Evolutionary conservation across 1,140 invertebrate species (phyloP).

Genomic region (Dufourea novaeangliae): DNA sequence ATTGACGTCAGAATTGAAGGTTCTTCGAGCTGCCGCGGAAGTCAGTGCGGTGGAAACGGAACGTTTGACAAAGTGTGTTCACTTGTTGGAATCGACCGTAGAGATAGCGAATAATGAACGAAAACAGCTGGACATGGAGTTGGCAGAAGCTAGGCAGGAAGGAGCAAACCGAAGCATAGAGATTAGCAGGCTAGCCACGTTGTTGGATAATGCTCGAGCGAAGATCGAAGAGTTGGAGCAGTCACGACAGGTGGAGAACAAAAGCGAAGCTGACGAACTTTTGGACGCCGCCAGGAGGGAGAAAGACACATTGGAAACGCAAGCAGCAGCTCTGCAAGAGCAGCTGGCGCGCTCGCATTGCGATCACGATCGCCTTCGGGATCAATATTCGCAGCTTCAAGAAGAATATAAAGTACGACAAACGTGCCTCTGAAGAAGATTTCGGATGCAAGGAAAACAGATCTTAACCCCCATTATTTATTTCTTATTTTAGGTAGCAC

Average conservation of each 20-base stretch:
- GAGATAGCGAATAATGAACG: constrained; percentile 88
- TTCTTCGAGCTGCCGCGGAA: constrained; percentile 79
- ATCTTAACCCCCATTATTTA: no score
- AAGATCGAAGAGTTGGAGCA: constrained; percentile 82
- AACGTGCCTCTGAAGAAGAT: neutral
- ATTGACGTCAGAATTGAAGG: constrained; percentile 85
- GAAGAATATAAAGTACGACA: constrained; percentile 88
- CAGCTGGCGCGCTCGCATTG: constrained; percentile 89
- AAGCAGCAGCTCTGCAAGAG: constrained; percentile 88
- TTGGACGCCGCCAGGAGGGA: constrained; percentile 87
- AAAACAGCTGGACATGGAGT: constrained; percentile 87
- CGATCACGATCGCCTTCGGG: constrained; percentile 88
- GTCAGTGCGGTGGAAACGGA: constrained; percentile 84
- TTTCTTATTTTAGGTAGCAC: constrained; percentile 83
- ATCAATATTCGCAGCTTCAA: constrained; percentile 87
- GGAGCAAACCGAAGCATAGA: constrained; percentile 85
- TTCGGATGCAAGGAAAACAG: neutral
- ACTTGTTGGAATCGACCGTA: constrained; percentile 86
- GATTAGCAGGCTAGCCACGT: constrained; percentile 87
- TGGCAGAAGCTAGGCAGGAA: constrained; percentile 85
- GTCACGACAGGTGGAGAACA: constrained; percentile 75
- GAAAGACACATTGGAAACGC: constrained; percentile 86
- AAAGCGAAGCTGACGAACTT: constrained; percentile 84
- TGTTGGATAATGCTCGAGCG: constrained; percentile 91
- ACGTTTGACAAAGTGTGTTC: constrained; percentile 85